phyloP scores from a whole-genome alignment of 92 coral and sea anemone genomes.

The Actinernus sp. region DNA sequence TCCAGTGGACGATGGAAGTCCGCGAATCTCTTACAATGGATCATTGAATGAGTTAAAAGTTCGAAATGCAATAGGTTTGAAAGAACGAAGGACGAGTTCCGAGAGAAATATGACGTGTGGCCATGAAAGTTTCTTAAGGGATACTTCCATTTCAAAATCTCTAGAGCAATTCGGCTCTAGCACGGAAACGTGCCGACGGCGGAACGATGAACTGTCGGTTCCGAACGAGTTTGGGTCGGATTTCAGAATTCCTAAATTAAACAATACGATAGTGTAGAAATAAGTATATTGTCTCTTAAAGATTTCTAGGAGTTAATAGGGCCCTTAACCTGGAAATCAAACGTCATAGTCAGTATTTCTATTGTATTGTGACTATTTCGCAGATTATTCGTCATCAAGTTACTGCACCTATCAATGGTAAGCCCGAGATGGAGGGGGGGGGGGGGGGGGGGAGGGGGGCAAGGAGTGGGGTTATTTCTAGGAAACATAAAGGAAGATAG shows the following conservation, averaged over 20 bases:
- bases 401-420: too few relatives aligned
- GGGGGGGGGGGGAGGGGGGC: too few relatives aligned
- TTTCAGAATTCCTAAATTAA: neutral
- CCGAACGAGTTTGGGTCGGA: neutral
- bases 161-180: conserved; percentile 33
- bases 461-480: too few relatives aligned
- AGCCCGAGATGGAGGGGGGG: too few relatives aligned
- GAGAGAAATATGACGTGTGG: conserved; percentile 7
- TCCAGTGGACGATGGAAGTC: too few relatives aligned
- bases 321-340: too few relatives aligned
- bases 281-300: too few relatives aligned
- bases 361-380: too few relatives aligned
- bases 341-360: too few relatives aligned
- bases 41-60: conserved; percentile 24
- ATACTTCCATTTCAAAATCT: conserved; percentile 23
- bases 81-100: conserved; percentile 18
- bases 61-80: neutral
- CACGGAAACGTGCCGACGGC: conserved; percentile 14
- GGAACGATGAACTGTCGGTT: conserved; percentile 11
- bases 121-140: conserved; percentile 18
- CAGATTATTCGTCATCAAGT: too few relatives aligned
- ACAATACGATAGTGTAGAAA: neutral
- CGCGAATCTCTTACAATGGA: conserved; percentile 29
- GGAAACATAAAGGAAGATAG: too few relatives aligned
- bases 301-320: too few relatives aligned